phyloP scores from a whole-genome alignment of 2,113 vertebrate species.

The Hypocryptadius cinnamomeus region DNA sequence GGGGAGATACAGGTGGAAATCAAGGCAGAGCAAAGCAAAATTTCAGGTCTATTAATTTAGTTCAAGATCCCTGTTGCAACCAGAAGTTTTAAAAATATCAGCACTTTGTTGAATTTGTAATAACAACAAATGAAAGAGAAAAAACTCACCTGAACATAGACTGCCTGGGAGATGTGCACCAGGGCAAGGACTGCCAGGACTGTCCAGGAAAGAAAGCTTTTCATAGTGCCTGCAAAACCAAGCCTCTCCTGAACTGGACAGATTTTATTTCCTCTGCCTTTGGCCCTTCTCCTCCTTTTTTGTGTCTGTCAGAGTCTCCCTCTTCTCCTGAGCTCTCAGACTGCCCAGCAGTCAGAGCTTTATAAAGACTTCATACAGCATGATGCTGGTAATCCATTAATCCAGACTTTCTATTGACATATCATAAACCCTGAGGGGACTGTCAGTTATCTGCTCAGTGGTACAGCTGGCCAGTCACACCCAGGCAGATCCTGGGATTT shows the following conservation, averaged over 20 bases:
- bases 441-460: neutral
- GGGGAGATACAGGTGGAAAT: neutral
- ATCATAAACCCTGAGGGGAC: neutral
- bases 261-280: neutral
- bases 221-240: neutral
- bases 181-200: neutral
- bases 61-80: neutral
- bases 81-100: neutral
- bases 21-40: neutral
- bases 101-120: neutral
- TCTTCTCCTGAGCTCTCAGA: neutral
- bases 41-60: neutral
- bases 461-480: neutral
- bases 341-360: neutral
- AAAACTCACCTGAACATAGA: slow-evolving; percentile 38
- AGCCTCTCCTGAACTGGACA: neutral
- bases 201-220: neutral
- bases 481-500: neutral
- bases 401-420: neutral
- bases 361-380: neutral
- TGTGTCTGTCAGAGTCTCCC: neutral
- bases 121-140: neutral
- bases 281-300: neutral
- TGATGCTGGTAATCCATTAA: slow-evolving; percentile 38
- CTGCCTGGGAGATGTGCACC: neutral